A percentile compares a stretch with the other conserved stretches of the same genome.
phyloP scores from a whole-genome alignment of 2,888 invertebrate genomes.

The Diachrysia chrysitis region DNA sequence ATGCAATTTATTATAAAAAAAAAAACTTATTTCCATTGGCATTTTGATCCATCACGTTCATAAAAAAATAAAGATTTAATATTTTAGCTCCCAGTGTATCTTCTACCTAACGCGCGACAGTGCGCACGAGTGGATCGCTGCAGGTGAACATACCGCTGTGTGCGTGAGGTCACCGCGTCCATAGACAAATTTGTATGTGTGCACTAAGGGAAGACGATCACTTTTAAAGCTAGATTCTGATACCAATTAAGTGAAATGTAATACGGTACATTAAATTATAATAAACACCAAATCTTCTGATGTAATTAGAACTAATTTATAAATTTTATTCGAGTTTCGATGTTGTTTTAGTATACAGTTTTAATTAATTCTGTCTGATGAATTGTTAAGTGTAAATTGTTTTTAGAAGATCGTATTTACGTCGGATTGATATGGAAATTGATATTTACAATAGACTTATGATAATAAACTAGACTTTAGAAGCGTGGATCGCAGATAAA shows the following conservation, averaged over 20 bases:
- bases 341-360: constrained; percentile 9
- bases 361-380: constrained; percentile 11
- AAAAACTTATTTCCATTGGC: not conserved
- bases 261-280: constrained; percentile 26
- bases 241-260: constrained; percentile 46
- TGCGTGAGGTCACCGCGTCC: constrained; percentile 83
- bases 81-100: constrained; percentile 52
- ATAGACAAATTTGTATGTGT: constrained; percentile 55
- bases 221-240: constrained; percentile 58
- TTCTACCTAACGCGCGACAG: constrained; percentile 77
- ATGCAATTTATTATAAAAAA: not conserved
- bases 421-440: not conserved
- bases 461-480: not conserved
- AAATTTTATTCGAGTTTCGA: constrained; percentile 4
- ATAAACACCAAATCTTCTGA: constrained; percentile 30
- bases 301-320: constrained; percentile 20
- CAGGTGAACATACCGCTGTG: constrained; percentile 80
- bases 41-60: not conserved
- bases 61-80: not conserved
- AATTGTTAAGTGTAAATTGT: not conserved
- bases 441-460: not conserved
- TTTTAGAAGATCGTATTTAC: not conserved
- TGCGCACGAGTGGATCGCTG: constrained; percentile 83
- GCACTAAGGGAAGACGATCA: constrained; percentile 66
- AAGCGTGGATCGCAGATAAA: not conserved